Percentiles rank a stretch among this genome's conserved stretches.
Conservation (phyloP, 2,888 invertebrate species). For the Fissipunctia ypsillon region DNA sequence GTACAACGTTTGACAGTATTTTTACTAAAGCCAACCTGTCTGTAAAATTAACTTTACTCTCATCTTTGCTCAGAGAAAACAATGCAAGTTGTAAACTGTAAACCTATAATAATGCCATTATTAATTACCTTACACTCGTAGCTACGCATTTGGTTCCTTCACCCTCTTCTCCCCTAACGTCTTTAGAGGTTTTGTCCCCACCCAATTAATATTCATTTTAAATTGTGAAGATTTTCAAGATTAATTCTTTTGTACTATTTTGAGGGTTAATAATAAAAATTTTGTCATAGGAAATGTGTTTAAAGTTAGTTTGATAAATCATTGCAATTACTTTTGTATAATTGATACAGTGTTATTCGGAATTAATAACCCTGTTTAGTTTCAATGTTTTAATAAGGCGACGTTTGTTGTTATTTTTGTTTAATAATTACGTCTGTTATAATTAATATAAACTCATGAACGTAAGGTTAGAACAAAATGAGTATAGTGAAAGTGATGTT, state of each 20-base stretch:
- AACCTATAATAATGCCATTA: conserved; percentile 21
- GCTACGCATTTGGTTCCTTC: conserved; percentile 30
- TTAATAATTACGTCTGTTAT: conserved; percentile 8
- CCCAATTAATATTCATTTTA: conserved; percentile 70
- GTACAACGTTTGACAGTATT: too few relatives aligned
- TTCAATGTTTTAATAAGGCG: conserved; percentile 54
- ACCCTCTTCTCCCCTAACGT: conserved; percentile 53
- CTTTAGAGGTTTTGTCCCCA: conserved; percentile 79
- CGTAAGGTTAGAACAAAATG: background rate
- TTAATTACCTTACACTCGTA: conserved; percentile 37
- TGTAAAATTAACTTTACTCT: too few relatives aligned
- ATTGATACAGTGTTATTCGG: conserved; percentile 62
- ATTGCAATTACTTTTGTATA: conserved; percentile 77
- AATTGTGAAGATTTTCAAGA: conserved; percentile 82
- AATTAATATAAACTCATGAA: too few relatives aligned
- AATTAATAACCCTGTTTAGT: conserved; percentile 49
- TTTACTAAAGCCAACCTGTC: too few relatives aligned
- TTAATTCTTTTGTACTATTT: conserved; percentile 87
- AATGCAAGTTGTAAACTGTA: conserved; percentile 11
- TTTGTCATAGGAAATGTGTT: conserved; percentile 81
- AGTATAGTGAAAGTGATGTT: background rate
- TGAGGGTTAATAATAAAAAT: conserved; percentile 73
- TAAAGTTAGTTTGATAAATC: conserved; percentile 80
- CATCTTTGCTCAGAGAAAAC: too few relatives aligned
- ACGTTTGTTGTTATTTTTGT: conserved; percentile 29